Conservation (phyloP, 2,888 invertebrate species). For the Clanis bilineata region DNA sequence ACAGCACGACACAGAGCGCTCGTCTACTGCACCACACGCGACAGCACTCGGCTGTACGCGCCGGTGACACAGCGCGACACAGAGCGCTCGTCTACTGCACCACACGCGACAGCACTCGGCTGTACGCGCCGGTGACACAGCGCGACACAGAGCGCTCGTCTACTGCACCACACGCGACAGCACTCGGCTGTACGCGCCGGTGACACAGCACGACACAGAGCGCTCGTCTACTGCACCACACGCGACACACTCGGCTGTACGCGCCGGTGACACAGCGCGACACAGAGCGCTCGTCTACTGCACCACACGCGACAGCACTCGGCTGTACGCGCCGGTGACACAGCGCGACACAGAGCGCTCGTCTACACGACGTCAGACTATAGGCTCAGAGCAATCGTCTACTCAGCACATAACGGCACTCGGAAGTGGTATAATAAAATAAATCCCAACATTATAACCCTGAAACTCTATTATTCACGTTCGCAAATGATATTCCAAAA, state of each 20-base stretch:
- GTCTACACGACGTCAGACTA: background rate
- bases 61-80: background rate
- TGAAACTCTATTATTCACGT: constrained; percentile 17
- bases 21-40: too few relatives aligned
- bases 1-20: background rate
- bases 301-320: constrained; percentile 2
- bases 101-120: too few relatives aligned
- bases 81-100: too few relatives aligned
- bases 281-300: too few relatives aligned
- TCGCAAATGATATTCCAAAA: constrained; percentile 20
- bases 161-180: background rate
- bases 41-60: too few relatives aligned
- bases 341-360: background rate
- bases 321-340: background rate
- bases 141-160: background rate
- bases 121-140: background rate
- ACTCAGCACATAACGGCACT: constrained; percentile 10
- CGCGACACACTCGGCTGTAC: background rate
- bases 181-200: background rate
- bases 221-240: background rate
- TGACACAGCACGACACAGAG: background rate
- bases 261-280: constrained; percentile 2
- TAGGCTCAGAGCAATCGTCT: background rate
- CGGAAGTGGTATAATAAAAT: constrained; percentile 17
- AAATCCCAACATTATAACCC: constrained; percentile 8